Conservation (phyloP, 2,888 invertebrate genomes). For the Euclidia mi region DNA sequence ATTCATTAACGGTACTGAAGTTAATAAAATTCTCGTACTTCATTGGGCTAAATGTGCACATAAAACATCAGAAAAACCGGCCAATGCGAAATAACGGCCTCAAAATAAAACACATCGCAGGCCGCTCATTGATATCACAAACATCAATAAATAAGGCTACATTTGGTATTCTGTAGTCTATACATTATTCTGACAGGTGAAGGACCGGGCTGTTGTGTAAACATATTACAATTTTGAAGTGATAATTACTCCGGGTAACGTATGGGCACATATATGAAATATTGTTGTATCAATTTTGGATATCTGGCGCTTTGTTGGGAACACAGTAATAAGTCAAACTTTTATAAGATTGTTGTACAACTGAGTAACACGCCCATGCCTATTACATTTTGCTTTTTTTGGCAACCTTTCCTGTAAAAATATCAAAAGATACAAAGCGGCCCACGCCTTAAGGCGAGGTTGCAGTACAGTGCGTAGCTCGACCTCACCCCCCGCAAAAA, state of each 20-base stretch:
- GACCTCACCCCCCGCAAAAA: too few species aligned
- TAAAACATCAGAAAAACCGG: conserved; percentile 60
- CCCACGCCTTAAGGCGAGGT: too few species aligned
- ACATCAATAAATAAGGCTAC: conserved; percentile 29
- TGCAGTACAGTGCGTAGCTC: too few species aligned
- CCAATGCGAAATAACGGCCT: conserved; percentile 57
- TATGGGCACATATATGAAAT: conserved; percentile 1
- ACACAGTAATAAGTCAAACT: too few species aligned
- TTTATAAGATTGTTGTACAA: too few species aligned
- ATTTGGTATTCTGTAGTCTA: conserved; percentile 17
- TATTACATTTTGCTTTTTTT: too few species aligned
- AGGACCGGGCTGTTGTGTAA: conserved; percentile 25
- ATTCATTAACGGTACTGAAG: conserved; percentile 49
- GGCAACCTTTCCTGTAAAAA: too few species aligned
- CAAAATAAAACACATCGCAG: conserved; percentile 60
- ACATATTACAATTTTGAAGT: conserved; percentile 11
- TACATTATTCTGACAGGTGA: conserved; percentile 31
- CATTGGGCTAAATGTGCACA: conserved; percentile 57
- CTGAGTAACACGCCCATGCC: too few species aligned
- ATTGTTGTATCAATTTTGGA: not conserved
- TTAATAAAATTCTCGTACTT: conserved; percentile 59
- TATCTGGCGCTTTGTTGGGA: too few species aligned
- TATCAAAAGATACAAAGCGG: too few species aligned
- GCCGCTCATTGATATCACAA: conserved; percentile 32
- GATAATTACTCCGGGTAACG: conserved; percentile 7